Base-by-base conservation (phyloP, 2,113 vertebrate species). In the Trichechus manatus region DNA sequence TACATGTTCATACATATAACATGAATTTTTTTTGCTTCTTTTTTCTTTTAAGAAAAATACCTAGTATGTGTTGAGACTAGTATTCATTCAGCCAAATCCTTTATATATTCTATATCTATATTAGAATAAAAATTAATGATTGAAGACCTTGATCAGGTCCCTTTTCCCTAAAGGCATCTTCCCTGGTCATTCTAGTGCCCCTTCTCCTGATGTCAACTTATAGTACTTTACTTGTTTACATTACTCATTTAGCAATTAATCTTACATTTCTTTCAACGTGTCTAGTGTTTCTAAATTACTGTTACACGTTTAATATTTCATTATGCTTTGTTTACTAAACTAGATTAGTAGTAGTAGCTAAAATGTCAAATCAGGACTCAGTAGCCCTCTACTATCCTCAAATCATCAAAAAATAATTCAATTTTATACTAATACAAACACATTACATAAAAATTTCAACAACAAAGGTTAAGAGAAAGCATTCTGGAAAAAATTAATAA, bases 221-320 rank as follows among this genome's bases (percentile, higher is more conserved):
- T 17, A 92, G 19, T 70, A 89, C 75, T 86, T 93, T 68, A 87
- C 17, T 61, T 97, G 63, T 89, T 87, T 74, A 78, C 78, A 72
- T 87, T 29, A 94, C 31, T 94, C 72, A 63, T 29, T 89, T 61
- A 91, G 75, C 23, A 93, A 91, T 89, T 93, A 95, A 94, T 94
- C 47, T 90, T 77, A 91, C 27, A 23, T n/a, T 70, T 29, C 36
- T 87, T 96, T 72, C 74, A 87, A 75, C 13, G 89, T 80, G 25
- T 50, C 68, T 79, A 20, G 11, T 93, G 31, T 88, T 97, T 96
- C 81, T 44, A 70, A 98, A 92, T 97, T 92, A 93, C 59, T 82
- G 13, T 44, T 89, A 95, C 29, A 91, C 2, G 89, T 79, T 96
- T 91, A 94, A 77, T 89, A 95, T 85, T 95, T 98, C 53, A 95